These are phyloP conservation scores for Amiota communis DNA, from an alignment of 2,888 invertebrate genomes.

Conservation along the genomic window DNA sequence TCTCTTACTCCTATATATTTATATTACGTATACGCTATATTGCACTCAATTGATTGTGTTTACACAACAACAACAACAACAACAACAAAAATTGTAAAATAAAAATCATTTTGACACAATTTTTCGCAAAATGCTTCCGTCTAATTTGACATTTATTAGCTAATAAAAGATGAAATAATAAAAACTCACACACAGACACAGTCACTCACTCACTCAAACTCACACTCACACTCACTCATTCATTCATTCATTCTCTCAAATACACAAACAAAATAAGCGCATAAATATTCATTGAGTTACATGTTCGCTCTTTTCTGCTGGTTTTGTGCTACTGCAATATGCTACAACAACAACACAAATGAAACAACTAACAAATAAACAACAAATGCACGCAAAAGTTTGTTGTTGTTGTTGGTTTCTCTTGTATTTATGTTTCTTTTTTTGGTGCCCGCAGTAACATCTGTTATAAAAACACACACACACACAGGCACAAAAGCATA, in stretches of 20 bases:
- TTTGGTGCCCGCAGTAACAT: too few relatives aligned
- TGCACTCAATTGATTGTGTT: slow-evolving; percentile 57
- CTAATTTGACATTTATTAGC: slow-evolving; percentile 22
- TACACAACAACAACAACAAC: slow-evolving; percentile 34
- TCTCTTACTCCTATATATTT: too few relatives aligned
- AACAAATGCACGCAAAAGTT: too few relatives aligned
- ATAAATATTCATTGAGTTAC: neutral
- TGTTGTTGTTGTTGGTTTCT: neutral
- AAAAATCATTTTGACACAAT: slow-evolving; percentile 12
- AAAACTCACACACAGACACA: neutral
- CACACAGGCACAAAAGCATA: slow-evolving; percentile 36
- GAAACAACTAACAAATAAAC: too few relatives aligned
- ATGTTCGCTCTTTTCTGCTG: too few relatives aligned
- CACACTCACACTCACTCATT: neutral
- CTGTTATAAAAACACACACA: neutral
- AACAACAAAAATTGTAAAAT: slow-evolving; percentile 20
- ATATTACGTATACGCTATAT: slow-evolving; percentile 56
- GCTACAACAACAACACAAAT: neutral
- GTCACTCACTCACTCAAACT: neutral
- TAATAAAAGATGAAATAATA: slow-evolving; percentile 24
- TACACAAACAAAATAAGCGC: slow-evolving; percentile 25
- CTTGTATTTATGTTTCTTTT: too few relatives aligned
- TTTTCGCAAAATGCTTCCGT: slow-evolving; percentile 4
- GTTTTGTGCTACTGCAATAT: too few relatives aligned
- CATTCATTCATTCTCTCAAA: neutral